These are phyloP conservation scores for Trichogramma pretiosum DNA, from an alignment of 1,140 invertebrate species.

Conservation along the genomic window DNA sequence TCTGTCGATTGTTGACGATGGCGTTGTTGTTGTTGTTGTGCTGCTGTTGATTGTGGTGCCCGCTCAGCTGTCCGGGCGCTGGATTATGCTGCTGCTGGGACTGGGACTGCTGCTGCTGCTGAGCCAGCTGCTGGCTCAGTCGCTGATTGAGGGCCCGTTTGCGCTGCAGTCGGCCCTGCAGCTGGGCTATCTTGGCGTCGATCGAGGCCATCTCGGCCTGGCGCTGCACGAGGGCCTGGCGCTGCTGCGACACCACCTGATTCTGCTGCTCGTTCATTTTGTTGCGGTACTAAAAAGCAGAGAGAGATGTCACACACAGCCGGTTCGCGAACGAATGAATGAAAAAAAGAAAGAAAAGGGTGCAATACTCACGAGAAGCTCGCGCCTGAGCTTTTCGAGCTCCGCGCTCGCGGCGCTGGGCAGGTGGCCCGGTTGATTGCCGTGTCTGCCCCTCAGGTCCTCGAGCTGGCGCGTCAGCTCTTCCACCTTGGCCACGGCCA, in stretches of 20 bases:
- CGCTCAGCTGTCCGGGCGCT: too few species aligned
- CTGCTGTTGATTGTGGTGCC: too few species aligned
- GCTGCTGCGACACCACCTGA: slow-evolving; percentile 73
- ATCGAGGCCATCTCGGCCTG: slow-evolving; percentile 86
- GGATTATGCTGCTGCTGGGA: slow-evolving; percentile 11
- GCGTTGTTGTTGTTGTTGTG: slow-evolving; percentile 2
- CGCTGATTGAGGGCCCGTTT: slow-evolving; percentile 81
- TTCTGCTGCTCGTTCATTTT: slow-evolving; percentile 93
- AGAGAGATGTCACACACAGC: too few species aligned
- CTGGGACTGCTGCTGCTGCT: slow-evolving; percentile 27
- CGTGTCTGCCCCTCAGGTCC: slow-evolving; percentile 66
- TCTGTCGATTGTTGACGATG: slow-evolving; percentile 3
- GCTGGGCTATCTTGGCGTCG: slow-evolving; percentile 84
- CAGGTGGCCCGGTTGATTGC: slow-evolving; percentile 46
- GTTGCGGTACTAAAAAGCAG: slow-evolving; percentile 72
- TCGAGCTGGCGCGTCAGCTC: slow-evolving; percentile 89
- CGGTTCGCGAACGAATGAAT: background rate
- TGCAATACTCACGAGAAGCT: slow-evolving; percentile 71
- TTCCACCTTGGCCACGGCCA: slow-evolving; percentile 92
- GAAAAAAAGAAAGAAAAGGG: background rate
- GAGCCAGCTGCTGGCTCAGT: slow-evolving; percentile 63
- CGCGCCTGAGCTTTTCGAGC: slow-evolving; percentile 79
- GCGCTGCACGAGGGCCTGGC: slow-evolving; percentile 72
- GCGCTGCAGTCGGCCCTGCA: slow-evolving; percentile 80
- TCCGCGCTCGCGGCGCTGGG: slow-evolving; percentile 70